phyloP scores from a whole-genome alignment of 2,797 vertebrate species.

The Odontamblyopus lacepedii region DNA sequence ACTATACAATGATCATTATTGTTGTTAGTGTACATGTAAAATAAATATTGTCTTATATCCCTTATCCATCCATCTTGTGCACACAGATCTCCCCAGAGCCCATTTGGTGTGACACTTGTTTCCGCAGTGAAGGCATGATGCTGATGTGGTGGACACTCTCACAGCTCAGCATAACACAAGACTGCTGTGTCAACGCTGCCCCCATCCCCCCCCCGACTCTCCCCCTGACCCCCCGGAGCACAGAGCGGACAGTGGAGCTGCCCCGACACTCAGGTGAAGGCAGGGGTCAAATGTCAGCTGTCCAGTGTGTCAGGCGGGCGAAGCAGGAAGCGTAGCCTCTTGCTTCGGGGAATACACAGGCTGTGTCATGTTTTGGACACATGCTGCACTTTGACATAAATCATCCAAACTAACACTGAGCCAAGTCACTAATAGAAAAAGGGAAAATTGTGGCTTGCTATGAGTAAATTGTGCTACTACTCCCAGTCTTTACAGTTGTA shows the following conservation, averaged over 20 bases:
- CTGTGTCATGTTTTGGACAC: constrained; percentile 74
- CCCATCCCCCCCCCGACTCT: constrained; percentile 37
- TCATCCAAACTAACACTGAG: constrained; percentile 62
- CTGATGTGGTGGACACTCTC: constrained; percentile 62
- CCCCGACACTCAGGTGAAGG: constrained; percentile 69
- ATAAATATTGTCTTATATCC: not conserved
- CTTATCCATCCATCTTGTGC: constrained; percentile 14
- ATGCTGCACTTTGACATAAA: constrained; percentile 69
- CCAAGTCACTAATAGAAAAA: constrained; percentile 36
- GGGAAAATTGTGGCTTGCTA: constrained; percentile 16
- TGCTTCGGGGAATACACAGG: constrained; percentile 71
- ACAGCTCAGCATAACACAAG: constrained; percentile 74
- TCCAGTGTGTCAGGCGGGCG: constrained; percentile 76
- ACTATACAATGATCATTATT: not conserved
- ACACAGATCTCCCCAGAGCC: constrained; percentile 13
- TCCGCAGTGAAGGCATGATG: constrained; percentile 64
- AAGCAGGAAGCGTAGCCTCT: constrained; percentile 76
- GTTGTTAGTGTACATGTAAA: not conserved
- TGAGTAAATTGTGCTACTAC: not conserved
- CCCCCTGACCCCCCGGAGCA: constrained; percentile 58
- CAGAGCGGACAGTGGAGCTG: constrained; percentile 55
- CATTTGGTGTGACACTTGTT: constrained; percentile 65
- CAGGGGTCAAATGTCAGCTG: constrained; percentile 67
- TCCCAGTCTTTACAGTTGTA: not conserved
- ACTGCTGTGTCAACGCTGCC: constrained; percentile 79